These are phyloP conservation scores for Halcyon chelicuti DNA, from an alignment of 2,797 vertebrate species.

Conservation along the genomic window DNA sequence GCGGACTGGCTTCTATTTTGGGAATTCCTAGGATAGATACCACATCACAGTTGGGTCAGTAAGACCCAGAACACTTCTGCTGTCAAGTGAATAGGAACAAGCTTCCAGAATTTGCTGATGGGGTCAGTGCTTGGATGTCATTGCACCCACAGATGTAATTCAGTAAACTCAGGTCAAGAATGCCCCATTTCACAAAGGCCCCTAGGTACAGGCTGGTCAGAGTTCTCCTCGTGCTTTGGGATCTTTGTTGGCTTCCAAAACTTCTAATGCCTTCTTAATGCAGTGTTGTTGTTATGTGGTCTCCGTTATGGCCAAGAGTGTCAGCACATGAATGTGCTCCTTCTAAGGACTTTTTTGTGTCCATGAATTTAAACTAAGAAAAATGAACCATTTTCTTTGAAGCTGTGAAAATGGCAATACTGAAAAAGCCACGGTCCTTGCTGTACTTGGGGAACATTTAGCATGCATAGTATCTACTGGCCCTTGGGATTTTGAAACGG, in stretches of 20 bases:
- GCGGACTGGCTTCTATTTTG: not conserved
- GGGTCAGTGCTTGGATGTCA: not conserved
- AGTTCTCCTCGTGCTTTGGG: not conserved
- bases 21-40: not conserved
- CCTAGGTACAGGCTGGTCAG: not conserved
- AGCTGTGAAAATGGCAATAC: too few species aligned
- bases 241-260: not conserved
- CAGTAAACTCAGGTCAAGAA: not conserved
- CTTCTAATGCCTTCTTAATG: not conserved
- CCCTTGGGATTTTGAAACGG: not conserved
- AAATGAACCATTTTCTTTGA: too few species aligned
- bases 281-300: not conserved
- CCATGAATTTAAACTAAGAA: not conserved
- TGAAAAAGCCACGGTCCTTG: not conserved
- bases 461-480: not conserved
- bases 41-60: not conserved
- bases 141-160: not conserved
- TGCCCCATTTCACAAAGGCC: not conserved
- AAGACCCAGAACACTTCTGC: not conserved
- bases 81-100: not conserved
- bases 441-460: not conserved
- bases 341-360: not conserved
- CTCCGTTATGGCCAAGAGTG: not conserved
- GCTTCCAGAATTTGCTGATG: not conserved
- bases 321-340: not conserved